Conservation (phyloP, 1,140 invertebrate species). For the Stratiolaelaps scimitus region DNA sequence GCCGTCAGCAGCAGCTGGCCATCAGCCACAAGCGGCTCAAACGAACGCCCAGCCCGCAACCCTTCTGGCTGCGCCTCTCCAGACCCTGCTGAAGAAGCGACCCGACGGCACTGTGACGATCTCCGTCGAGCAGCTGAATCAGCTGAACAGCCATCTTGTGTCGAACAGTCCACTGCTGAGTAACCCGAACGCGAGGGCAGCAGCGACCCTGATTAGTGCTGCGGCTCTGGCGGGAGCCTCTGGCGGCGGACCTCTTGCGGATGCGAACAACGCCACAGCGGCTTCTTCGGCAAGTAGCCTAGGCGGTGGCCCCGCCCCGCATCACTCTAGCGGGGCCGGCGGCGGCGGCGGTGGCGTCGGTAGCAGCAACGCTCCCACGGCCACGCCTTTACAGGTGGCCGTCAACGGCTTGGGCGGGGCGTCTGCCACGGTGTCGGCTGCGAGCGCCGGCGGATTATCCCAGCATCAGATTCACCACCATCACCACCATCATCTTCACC, state of each 20-base stretch:
- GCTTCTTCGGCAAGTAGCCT: too few species aligned
- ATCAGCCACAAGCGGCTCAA: too few species aligned
- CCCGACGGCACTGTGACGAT: conserved; percentile 9
- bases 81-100: background rate
- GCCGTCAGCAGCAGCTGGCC: too few species aligned
- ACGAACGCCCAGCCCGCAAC: background rate
- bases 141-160: background rate
- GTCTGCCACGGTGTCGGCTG: conserved; percentile 13
- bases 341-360: too few species aligned
- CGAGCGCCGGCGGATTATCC: too few species aligned
- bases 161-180: background rate
- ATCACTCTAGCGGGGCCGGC: too few species aligned
- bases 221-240: background rate
- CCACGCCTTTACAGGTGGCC: conserved; percentile 5
- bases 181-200: background rate
- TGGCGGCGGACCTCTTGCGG: too few species aligned
- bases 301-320: too few species aligned
- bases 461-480: too few species aligned
- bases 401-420: background rate
- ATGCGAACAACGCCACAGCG: too few species aligned
- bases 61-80: background rate
- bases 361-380: too few species aligned
- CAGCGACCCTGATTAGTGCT: background rate
- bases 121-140: background rate
- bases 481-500: too few species aligned